Percentiles rank a stretch among this genome's conserved stretches.
Evolutionary conservation across 2,888 invertebrate species (phyloP).

Genomic region (Mimumesa dahlbomi): DNA sequence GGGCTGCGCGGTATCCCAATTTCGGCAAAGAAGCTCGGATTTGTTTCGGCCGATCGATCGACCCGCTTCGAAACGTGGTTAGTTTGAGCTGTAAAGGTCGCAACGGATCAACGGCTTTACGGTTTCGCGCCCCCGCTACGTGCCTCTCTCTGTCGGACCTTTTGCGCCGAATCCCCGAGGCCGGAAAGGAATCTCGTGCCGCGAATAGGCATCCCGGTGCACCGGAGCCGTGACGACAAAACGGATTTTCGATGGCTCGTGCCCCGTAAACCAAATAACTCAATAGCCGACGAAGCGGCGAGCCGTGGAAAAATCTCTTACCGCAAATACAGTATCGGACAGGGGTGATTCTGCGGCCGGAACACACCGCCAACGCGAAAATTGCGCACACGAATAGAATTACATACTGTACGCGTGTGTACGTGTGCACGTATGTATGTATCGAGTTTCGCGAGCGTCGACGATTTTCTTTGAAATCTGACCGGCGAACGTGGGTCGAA

Average conservation of each 20-base stretch:
- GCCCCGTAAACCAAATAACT: constrained; percentile 55
- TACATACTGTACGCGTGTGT: too few species aligned
- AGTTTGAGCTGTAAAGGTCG: constrained; percentile 51
- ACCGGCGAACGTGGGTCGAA: too few species aligned
- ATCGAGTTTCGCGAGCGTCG: too few species aligned
- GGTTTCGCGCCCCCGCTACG: constrained; percentile 24
- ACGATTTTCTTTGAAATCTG: too few species aligned
- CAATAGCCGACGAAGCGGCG: constrained; percentile 37
- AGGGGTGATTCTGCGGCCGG: too few species aligned
- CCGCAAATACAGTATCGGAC: constrained; percentile 39
- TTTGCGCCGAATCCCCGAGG: not conserved
- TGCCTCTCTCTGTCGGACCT: not conserved
- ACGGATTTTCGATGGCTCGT: constrained; percentile 53
- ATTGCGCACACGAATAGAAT: too few species aligned
- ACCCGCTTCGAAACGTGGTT: constrained; percentile 28
- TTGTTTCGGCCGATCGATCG: constrained; percentile 31
- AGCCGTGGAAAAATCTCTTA: constrained; percentile 47
- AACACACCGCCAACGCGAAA: too few species aligned
- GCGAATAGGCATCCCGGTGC: too few species aligned
- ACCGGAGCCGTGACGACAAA: constrained; percentile 9
- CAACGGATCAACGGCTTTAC: constrained; percentile 52
- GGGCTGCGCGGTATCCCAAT: too few species aligned
- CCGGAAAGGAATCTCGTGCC: not conserved
- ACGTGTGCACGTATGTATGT: too few species aligned
- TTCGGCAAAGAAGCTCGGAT: not conserved